Evolutionary conservation across 2,113 vertebrate genomes (phyloP).

Genomic region (Taurulus bubalis): DNA sequence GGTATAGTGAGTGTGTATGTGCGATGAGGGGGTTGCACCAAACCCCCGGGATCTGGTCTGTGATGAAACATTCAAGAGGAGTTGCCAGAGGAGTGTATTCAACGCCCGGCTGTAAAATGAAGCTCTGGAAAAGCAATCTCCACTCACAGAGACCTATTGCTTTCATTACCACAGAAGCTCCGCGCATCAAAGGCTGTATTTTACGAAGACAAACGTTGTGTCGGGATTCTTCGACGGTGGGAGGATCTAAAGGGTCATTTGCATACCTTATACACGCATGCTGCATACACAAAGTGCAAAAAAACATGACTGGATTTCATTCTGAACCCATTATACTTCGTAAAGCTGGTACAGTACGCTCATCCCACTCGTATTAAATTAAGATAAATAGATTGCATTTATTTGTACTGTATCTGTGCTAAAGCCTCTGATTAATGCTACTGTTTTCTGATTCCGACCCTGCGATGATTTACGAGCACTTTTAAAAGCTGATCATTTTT

Average conservation of each 20-base stretch:
- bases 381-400: slow-evolving; percentile 78
- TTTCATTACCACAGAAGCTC: slow-evolving; percentile 74
- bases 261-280: slow-evolving; percentile 52
- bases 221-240: slow-evolving; percentile 47
- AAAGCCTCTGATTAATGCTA: slow-evolving; percentile 75
- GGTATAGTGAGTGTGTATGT: slow-evolving; percentile 54
- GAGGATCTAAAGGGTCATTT: slow-evolving; percentile 64
- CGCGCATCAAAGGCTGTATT: slow-evolving; percentile 72
- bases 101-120: slow-evolving; percentile 76
- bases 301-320: slow-evolving; percentile 28
- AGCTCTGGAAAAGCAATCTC: slow-evolving; percentile 81
- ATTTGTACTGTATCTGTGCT: slow-evolving; percentile 70
- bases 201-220: slow-evolving; percentile 72
- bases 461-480: slow-evolving; percentile 74
- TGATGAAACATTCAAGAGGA: slow-evolving; percentile 83
- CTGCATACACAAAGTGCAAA: slow-evolving; percentile 28
- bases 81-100: slow-evolving; percentile 77
- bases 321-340: slow-evolving; percentile 22
- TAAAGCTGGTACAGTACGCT: slow-evolving; percentile 35
- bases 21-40: slow-evolving; percentile 62
- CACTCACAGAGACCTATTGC: slow-evolving; percentile 77
- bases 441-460: slow-evolving; percentile 72
- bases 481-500: slow-evolving; percentile 72
- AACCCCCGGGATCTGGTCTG: slow-evolving; percentile 76
- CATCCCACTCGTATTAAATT: slow-evolving; percentile 56